These are phyloP conservation scores for Elymnias hypermnestra DNA, from an alignment of 1,140 invertebrate species.

Conservation along the genomic window DNA sequence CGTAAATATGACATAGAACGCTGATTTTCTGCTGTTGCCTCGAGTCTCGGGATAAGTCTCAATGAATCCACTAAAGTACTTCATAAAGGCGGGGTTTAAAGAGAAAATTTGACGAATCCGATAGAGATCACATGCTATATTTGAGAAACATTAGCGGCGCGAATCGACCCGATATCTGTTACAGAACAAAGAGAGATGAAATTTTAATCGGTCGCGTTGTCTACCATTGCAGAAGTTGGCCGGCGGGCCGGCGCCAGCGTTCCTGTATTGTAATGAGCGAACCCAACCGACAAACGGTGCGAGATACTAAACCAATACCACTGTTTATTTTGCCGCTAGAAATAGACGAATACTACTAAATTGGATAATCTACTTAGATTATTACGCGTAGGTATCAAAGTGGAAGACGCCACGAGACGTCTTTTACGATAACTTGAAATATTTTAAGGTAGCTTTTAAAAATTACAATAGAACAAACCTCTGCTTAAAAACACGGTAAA, in stretches of 20 bases:
- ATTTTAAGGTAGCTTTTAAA: no score
- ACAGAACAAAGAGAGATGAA: conserved; percentile 66
- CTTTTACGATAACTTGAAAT: no score
- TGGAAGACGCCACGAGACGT: no score
- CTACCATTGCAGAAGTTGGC: conserved; percentile 49
- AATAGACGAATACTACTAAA: background rate
- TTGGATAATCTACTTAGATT: no score
- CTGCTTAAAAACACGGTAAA: no score
- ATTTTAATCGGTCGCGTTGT: conserved; percentile 65
- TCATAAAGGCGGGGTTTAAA: background rate
- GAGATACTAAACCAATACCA: conserved; percentile 5
- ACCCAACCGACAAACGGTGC: conserved; percentile 23
- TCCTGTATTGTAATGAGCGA: conserved; percentile 52
- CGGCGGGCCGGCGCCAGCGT: conserved; percentile 37
- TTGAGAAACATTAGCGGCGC: conserved; percentile 46
- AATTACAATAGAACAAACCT: no score
- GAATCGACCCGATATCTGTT: conserved; percentile 57
- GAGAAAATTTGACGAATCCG: conserved; percentile 15
- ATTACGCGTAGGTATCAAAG: no score
- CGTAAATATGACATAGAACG: no score
- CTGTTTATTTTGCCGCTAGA: background rate
- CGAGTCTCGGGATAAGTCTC: no score
- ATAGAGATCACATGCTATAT: conserved; percentile 7
- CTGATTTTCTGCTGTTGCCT: no score
- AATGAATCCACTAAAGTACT: background rate